phyloP scores from a whole-genome alignment of 1,140 invertebrate genomes.

The Tetragonula clypearis region DNA sequence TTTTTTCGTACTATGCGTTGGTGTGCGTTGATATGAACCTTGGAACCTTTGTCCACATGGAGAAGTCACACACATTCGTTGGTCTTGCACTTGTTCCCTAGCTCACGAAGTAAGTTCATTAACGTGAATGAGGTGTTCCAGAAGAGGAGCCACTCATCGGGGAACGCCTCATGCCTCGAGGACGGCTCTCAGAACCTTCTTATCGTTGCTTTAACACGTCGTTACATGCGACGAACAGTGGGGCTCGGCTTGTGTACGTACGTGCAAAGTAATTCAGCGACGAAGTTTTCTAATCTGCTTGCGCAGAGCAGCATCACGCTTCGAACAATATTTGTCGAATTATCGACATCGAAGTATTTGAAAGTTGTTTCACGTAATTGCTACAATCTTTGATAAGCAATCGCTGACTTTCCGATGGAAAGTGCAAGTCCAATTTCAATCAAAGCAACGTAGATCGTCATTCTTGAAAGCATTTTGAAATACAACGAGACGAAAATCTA shows the following conservation, averaged over 20 bases:
- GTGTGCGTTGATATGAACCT: too few species aligned
- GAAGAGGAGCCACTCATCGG: conserved; percentile 59
- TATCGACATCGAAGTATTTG: neutral
- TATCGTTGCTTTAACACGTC: conserved; percentile 68
- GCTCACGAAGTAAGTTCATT: conserved; percentile 61
- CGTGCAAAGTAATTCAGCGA: conserved; percentile 43
- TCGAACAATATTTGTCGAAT: conserved; percentile 14
- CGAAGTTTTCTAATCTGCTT: conserved; percentile 54
- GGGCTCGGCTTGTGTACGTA: conserved; percentile 19
- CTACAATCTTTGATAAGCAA: neutral
- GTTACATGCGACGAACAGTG: conserved; percentile 52
- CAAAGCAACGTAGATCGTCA: too few species aligned
- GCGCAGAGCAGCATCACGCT: neutral
- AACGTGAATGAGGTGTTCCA: conserved; percentile 67
- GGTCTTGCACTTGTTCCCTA: too few species aligned
- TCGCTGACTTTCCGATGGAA: neutral
- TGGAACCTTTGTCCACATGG: conserved; percentile 17
- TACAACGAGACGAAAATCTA: too few species aligned
- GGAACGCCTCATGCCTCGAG: conserved; percentile 36
- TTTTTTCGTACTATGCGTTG: too few species aligned
- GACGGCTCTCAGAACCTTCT: conserved; percentile 57
- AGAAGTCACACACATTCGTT: neutral
- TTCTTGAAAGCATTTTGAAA: too few species aligned
- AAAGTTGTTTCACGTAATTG: neutral
- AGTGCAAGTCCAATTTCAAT: too few species aligned